Conservation (phyloP, 2,797 vertebrate genomes). For the Leptoclinus maculatus region DNA sequence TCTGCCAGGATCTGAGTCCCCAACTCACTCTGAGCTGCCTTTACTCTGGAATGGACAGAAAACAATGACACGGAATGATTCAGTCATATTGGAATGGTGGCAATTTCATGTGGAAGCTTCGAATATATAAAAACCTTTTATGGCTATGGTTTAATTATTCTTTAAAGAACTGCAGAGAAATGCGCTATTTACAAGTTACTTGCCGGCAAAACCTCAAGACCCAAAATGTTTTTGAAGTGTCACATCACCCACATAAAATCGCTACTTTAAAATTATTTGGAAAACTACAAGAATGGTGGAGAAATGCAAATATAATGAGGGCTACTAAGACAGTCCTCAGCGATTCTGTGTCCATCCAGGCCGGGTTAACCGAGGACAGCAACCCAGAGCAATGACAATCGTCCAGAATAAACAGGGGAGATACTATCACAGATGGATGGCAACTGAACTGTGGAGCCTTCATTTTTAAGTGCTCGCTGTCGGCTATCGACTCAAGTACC, state of each 20-base stretch:
- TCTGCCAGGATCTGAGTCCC: constrained; percentile 98
- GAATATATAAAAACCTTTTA: background rate
- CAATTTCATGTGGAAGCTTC: constrained; percentile 3
- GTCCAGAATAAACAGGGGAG: constrained; percentile 75
- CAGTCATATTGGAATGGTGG: background rate
- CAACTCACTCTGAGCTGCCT: constrained; percentile 95
- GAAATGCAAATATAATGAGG: background rate
- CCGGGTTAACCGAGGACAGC: constrained; percentile 41
- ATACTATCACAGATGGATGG: constrained; percentile 53
- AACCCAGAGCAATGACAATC: constrained; percentile 36
- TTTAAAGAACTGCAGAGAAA: background rate
- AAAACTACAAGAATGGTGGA: background rate
- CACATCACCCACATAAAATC: background rate
- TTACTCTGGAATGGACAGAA: constrained; percentile 86
- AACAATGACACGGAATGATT: constrained; percentile 1
- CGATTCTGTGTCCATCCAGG: constrained; percentile 3
- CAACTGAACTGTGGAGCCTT: constrained; percentile 16
- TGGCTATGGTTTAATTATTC: constrained; percentile 18
- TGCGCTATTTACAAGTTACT: background rate
- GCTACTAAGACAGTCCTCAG: background rate
- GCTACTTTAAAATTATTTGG: background rate
- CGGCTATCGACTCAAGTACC: background rate
- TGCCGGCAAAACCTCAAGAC: background rate
- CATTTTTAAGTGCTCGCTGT: background rate
- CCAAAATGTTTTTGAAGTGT: constrained; percentile 3